Percentiles rank a stretch among this genome's conserved stretches.
These are phyloP conservation scores for Cheilosia urbana DNA, from an alignment of 2,888 invertebrate species.

Conservation along the genomic window DNA sequence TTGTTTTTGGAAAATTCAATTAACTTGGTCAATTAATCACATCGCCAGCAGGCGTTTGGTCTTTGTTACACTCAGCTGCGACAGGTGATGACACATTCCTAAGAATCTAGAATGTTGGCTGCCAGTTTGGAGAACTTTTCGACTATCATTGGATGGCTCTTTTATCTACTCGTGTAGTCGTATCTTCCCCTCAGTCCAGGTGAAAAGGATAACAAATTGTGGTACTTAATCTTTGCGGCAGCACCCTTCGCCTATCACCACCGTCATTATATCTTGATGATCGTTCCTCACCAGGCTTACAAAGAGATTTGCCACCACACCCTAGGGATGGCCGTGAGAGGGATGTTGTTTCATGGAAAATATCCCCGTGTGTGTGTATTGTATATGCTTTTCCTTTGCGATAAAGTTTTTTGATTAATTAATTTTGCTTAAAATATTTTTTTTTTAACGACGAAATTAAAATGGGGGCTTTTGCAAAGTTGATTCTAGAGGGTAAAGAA, in stretches of 20 bases:
- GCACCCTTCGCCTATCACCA: slow-evolving; percentile 13
- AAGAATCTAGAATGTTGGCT: neutral
- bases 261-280: slow-evolving; percentile 29
- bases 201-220: slow-evolving; percentile 39
- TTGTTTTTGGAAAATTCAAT: neutral
- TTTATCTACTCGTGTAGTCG: neutral
- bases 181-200: neutral
- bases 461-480: slow-evolving; percentile 6
- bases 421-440: slow-evolving; percentile 30
- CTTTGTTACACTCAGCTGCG: neutral
- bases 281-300: slow-evolving; percentile 11
- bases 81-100: slow-evolving; percentile 29
- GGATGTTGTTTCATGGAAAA: slow-evolving; percentile 8
- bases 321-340: neutral
- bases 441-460: slow-evolving; percentile 44
- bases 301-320: slow-evolving; percentile 2
- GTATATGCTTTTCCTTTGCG: neutral
- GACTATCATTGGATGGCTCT: neutral
- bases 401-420: slow-evolving; percentile 60
- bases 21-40: slow-evolving; percentile 39
- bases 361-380: neutral
- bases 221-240: slow-evolving; percentile 2
- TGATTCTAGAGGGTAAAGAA: neutral
- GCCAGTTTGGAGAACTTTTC: neutral
- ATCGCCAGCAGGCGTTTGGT: slow-evolving; percentile 35